A percentile compares a stretch with the other conserved stretches of the same genome.
Evolutionary conservation across 64 coral and sea anemone genomes (phyloP).

Genomic region (Orbicella faveolata): DNA sequence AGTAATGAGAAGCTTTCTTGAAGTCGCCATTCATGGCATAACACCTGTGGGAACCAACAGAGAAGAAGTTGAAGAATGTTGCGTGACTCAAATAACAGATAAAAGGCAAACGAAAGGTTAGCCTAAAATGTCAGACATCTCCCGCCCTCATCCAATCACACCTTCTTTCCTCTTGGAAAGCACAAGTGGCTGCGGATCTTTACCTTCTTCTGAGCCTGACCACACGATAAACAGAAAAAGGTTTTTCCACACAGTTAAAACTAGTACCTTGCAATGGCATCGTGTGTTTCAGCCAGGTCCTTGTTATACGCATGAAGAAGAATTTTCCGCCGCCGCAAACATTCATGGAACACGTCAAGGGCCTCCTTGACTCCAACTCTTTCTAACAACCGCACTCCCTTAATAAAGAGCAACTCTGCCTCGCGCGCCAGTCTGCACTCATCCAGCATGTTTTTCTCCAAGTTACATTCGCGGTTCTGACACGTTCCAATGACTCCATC

Average conservation of each 20-base stretch:
- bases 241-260: background rate
- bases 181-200: too few relatives aligned
- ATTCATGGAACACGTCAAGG: conserved; percentile 68
- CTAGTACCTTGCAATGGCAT: conserved; percentile 78
- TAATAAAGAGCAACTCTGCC: conserved; percentile 67
- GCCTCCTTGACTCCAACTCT: conserved; percentile 86
- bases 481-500: conserved; percentile 42
- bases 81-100: too few relatives aligned
- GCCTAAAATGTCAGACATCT: too few relatives aligned
- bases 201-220: too few relatives aligned
- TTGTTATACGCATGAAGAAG: conserved; percentile 83
- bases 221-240: too few relatives aligned
- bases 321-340: conserved; percentile 56
- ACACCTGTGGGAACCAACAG: conserved; percentile 51
- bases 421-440: conserved; percentile 61
- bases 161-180: too few relatives aligned
- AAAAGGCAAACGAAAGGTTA: too few relatives aligned
- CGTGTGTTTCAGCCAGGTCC: conserved; percentile 89
- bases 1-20: conserved; percentile 84
- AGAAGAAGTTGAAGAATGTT: background rate
- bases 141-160: too few relatives aligned
- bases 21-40: conserved; percentile 92
- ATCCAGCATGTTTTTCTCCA: conserved; percentile 61
- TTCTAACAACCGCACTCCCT: conserved; percentile 72
- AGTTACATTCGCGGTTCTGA: conserved; percentile 69